Evolutionary conservation across 1,140 invertebrate species (phyloP).

Genomic region (Drosophila ananassae): DNA sequence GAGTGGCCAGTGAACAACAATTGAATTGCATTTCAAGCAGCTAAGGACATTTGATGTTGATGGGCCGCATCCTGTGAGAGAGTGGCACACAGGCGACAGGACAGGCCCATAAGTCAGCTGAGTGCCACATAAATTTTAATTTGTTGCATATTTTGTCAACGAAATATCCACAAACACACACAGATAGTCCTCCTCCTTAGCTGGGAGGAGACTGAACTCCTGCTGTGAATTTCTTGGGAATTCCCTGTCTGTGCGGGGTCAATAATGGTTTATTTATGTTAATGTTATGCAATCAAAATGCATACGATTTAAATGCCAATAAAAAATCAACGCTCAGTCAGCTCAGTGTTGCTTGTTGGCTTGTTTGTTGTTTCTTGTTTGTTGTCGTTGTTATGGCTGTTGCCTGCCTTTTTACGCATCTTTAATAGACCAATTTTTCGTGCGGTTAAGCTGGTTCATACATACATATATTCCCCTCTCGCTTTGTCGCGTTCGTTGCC

Average conservation of each 20-base stretch:
- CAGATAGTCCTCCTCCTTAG: constrained; percentile 28
- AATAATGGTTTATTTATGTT: constrained; percentile 83
- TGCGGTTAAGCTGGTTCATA: constrained; percentile 18
- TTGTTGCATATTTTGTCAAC: constrained; percentile 84
- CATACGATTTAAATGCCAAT: constrained; percentile 83
- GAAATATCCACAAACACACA: constrained; percentile 67
- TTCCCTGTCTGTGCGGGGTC: constrained; percentile 62
- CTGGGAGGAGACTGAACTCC: constrained; percentile 31
- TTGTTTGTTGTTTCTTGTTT: constrained; percentile 42
- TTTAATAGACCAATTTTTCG: constrained; percentile 82
- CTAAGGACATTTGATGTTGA: constrained; percentile 80
- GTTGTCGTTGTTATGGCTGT: constrained; percentile 44
- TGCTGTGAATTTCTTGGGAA: constrained; percentile 84
- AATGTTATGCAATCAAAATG: constrained; percentile 84
- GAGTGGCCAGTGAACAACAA: constrained; percentile 63
- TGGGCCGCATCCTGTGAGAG: constrained; percentile 73
- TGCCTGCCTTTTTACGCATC: constrained; percentile 77
- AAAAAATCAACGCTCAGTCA: constrained; percentile 68
- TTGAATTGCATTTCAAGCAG: constrained; percentile 82
- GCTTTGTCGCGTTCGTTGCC: constrained; percentile 65
- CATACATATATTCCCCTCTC: constrained; percentile 42
- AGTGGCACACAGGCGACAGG: constrained; percentile 1
- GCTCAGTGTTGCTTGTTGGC: no score
- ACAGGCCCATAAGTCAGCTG: constrained; percentile 63
- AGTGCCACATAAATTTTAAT: constrained; percentile 83